A percentile compares a stretch with the other conserved stretches of the same genome.
Conservation (phyloP, 92 coral and sea anemone species). For the Porites cylindrica region DNA sequence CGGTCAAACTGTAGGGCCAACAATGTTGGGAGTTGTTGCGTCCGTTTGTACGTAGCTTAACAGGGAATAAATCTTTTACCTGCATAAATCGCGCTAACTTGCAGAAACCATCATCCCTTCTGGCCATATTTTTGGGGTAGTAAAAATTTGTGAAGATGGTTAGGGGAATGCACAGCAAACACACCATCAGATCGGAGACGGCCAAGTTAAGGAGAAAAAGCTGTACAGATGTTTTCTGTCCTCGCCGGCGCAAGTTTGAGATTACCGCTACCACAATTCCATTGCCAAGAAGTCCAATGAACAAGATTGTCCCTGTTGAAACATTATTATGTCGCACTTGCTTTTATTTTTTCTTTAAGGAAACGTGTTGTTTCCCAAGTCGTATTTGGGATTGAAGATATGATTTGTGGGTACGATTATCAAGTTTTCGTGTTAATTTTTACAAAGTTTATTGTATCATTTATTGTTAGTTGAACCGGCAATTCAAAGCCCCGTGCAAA, state of each 20-base stretch:
- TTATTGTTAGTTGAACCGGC: too few relatives aligned
- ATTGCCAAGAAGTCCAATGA: slow-evolving; percentile 65
- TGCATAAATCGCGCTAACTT: slow-evolving; percentile 61
- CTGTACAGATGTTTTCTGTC: slow-evolving; percentile 69
- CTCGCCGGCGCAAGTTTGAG: slow-evolving; percentile 57
- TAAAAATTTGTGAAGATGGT: slow-evolving; percentile 68
- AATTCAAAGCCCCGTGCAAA: too few relatives aligned
- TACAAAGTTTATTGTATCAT: too few relatives aligned
- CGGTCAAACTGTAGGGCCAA: too few relatives aligned
- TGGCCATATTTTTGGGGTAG: slow-evolving; percentile 52
- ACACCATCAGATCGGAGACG: slow-evolving; percentile 52
- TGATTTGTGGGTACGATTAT: too few relatives aligned
- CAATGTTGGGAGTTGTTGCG: too few relatives aligned
- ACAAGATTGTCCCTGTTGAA: slow-evolving; percentile 51
- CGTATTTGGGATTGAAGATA: too few relatives aligned
- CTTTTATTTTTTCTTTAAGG: too few relatives aligned
- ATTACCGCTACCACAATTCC: slow-evolving; percentile 68
- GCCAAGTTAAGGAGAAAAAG: slow-evolving; percentile 66
- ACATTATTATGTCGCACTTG: neutral
- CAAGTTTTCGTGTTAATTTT: too few relatives aligned
- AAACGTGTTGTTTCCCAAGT: too few relatives aligned
- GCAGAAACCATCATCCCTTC: slow-evolving; percentile 48
- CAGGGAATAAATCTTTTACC: slow-evolving; percentile 23
- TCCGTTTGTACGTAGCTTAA: too few relatives aligned
- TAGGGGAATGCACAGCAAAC: slow-evolving; percentile 57